Base-by-base conservation (phyloP, 2,888 invertebrate species). In the Slavum lentiscoides region DNA sequence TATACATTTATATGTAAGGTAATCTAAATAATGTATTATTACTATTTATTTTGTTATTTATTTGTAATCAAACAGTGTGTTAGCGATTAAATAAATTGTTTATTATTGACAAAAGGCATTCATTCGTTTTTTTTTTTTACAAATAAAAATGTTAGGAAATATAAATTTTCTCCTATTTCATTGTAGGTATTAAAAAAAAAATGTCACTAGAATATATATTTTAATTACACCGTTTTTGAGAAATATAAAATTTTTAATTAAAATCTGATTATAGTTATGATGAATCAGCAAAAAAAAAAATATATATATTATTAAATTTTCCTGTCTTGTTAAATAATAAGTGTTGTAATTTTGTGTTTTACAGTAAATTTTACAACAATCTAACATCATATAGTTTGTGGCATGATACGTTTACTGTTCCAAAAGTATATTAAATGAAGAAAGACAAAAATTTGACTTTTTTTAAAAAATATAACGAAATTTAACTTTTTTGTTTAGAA, bases 41-140 rank as follows among this genome's bases (percentile, higher is more conserved):
- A 49, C 49, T 49, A 67, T 75, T 75, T 39, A 59, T 67, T 59
- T 67, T 67, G 75, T 75, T 75, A 75, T 75, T 75, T 75, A 75
- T 75, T 75, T 67, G 66, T 74, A 66, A 75, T 58, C 23, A 69
- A 21, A 43, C 21, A 67, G 58, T 64, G 62, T 74, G 58, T 58
- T 58, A 74, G 55, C 21, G 19, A 64, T 74, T 64, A 21, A 55
- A 67, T 11, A 58, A 58, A 75, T 75, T 67, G 17, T 67, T 19
- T 64, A 73, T 62, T 49, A 49, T 62, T 49, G 49, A 62, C 4
- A 15, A 49, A 3, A 49, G 1, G 13, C 11, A 13, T 3, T 49
- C 11, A 4, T 68, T 43, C 21, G 2, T 73, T n/a, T 59, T 15
- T 59, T 17, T 19, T 59, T 37, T 8, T 72, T 39, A 58, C 8